phyloP scores from a whole-genome alignment of 1,140 invertebrate species.

The Thaumetopoea pityocampa region DNA sequence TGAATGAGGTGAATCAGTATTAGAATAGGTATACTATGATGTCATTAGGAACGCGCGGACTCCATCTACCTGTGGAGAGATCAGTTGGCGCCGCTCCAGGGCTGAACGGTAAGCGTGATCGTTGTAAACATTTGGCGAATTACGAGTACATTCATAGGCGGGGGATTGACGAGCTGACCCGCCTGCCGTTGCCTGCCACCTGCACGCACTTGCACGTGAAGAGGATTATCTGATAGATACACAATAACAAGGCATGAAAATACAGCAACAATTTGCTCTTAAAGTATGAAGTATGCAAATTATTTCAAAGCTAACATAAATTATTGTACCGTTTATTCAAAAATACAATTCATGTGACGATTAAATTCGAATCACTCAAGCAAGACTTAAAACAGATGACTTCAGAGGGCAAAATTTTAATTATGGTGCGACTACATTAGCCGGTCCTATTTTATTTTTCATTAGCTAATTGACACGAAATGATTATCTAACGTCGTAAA shows the following conservation, averaged over 20 bases:
- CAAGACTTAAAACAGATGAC: conserved; percentile 51
- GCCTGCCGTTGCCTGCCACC: conserved; percentile 26
- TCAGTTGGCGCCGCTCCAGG: conserved; percentile 58
- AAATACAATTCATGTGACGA: neutral
- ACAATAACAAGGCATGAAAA: too few species aligned
- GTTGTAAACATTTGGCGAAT: conserved; percentile 46
- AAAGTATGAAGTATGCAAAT: too few species aligned
- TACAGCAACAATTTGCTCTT: too few species aligned
- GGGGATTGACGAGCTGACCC: conserved; percentile 15
- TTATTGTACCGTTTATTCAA: conserved; percentile 1
- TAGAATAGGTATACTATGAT: conserved; percentile 44
- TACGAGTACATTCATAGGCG: conserved; percentile 22
- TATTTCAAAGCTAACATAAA: conserved; percentile 2
- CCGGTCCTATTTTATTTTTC: conserved; percentile 65
- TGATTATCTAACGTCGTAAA: conserved; percentile 66
- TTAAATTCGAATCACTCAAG: neutral
- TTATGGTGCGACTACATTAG: conserved; percentile 46
- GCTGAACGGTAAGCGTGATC: conserved; percentile 31
- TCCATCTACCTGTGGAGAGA: conserved; percentile 67
- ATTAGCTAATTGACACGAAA: conserved; percentile 74
- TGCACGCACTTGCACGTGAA: too few species aligned
- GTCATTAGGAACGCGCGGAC: conserved; percentile 50
- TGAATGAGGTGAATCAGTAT: conserved; percentile 55
- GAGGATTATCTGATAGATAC: too few species aligned
- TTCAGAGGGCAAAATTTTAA: conserved; percentile 62